phyloP scores from a whole-genome alignment of 2,113 vertebrate genomes.

The Pica pica region DNA sequence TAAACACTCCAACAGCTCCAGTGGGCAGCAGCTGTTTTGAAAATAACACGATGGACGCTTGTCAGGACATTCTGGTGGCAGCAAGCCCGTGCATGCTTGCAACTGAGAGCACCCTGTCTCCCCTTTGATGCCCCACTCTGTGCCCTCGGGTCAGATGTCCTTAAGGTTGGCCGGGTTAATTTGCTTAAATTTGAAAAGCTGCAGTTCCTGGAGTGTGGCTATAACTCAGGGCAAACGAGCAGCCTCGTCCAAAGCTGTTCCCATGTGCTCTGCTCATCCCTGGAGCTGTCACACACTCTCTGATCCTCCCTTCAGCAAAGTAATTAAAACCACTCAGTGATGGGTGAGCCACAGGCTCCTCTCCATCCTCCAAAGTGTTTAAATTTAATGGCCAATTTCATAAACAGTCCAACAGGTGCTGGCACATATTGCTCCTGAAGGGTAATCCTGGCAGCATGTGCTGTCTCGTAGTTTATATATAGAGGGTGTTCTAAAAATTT shows the following conservation, averaged over 20 bases:
- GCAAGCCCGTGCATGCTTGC: background rate
- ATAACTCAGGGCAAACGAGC: accelerated
- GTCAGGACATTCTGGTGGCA: slow-evolving; percentile 29
- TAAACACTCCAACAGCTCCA: background rate
- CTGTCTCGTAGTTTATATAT: background rate
- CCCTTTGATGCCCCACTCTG: background rate
- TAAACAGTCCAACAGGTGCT: background rate
- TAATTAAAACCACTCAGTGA: background rate
- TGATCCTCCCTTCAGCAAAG: background rate
- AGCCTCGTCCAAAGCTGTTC: background rate
- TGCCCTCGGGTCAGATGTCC: slow-evolving; percentile 2
- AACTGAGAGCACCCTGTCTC: background rate
- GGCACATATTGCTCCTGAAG: background rate
- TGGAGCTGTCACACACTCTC: background rate
- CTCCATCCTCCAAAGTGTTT: background rate
- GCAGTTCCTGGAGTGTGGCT: accelerated
- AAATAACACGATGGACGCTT: background rate
- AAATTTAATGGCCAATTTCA: background rate
- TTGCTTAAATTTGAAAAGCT: background rate
- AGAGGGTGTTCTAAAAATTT: background rate
- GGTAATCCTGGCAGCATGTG: background rate
- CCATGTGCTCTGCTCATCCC: background rate
- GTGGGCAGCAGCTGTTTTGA: slow-evolving; percentile 28
- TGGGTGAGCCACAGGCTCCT: background rate
- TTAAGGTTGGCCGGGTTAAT: background rate